phyloP scores from a whole-genome alignment of 2,797 vertebrate species.

The Scyliorhinus canicula region DNA sequence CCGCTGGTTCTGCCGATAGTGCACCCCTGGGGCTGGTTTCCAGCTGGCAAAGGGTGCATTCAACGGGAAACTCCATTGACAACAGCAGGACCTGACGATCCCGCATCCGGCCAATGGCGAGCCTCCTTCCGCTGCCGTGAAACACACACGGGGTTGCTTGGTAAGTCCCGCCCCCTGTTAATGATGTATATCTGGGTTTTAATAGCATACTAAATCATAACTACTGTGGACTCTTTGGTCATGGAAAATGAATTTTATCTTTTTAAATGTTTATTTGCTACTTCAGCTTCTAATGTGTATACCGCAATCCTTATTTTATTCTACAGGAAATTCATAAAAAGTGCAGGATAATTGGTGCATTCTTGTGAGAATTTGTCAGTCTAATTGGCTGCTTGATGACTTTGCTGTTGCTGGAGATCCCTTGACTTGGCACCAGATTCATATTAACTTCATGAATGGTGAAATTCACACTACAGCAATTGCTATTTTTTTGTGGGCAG shows the following conservation, averaged over 20 bases:
- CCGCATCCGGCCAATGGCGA: too few species aligned
- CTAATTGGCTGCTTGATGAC: background rate
- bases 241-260: background rate
- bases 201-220: background rate
- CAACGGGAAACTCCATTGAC: too few species aligned
- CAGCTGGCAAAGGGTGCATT: too few species aligned
- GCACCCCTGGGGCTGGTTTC: too few species aligned
- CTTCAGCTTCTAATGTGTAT: background rate
- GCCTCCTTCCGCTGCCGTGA: too few species aligned
- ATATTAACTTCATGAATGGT: background rate
- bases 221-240: background rate
- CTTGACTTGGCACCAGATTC: background rate
- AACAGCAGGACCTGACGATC: too few species aligned
- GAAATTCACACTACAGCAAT: background rate
- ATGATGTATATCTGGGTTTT: background rate
- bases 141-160: too few species aligned
- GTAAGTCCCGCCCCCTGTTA: too few species aligned
- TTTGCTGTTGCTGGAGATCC: background rate
- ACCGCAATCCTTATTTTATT: background rate
- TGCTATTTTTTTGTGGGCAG: background rate
- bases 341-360: background rate
- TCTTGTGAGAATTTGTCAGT: background rate
- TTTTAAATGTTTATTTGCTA: background rate
- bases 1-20: too few species aligned
- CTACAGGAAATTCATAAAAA: background rate